Conservation (phyloP, 2,113 vertebrate species). For the Labrus mixtus region DNA sequence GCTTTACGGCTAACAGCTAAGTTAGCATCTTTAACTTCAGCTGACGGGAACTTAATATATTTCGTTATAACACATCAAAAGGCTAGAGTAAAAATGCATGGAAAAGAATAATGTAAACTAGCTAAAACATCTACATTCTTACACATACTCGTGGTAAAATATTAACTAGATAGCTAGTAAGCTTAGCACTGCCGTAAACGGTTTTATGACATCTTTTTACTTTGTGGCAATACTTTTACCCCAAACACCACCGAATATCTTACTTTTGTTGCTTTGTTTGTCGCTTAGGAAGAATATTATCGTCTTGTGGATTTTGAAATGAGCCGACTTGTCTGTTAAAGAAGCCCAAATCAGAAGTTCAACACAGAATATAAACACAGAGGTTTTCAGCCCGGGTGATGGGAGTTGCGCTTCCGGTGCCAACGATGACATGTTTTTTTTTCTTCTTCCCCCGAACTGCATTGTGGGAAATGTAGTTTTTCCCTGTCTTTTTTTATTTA, state of each 20-base stretch:
- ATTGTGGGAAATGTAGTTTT: slow-evolving; percentile 47
- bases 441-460: neutral
- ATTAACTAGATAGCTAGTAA: slow-evolving; percentile 14
- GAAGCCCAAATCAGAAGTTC: slow-evolving; percentile 25
- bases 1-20: slow-evolving; percentile 31
- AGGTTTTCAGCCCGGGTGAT: slow-evolving; percentile 26
- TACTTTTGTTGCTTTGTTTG: slow-evolving; percentile 68
- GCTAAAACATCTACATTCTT: neutral
- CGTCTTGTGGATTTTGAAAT: slow-evolving; percentile 6
- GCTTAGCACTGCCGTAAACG: neutral
- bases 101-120: neutral
- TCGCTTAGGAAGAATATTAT: slow-evolving; percentile 47
- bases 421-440: neutral
- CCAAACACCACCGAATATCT: slow-evolving; percentile 9
- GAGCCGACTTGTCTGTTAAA: neutral
- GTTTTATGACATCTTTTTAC: neutral
- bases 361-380: slow-evolving; percentile 56
- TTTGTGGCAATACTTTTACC: neutral
- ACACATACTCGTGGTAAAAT: neutral
- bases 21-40: slow-evolving; percentile 19
- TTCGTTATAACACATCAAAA: neutral
- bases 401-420: slow-evolving; percentile 43
- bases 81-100: fast-evolving
- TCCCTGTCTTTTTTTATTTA: neutral
- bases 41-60: neutral